A percentile compares a stretch with the other conserved stretches of the same genome.
Conservation (phyloP, 30 jellyfish, hydroid and myxozoan species). For the Euphysa ruthae region DNA sequence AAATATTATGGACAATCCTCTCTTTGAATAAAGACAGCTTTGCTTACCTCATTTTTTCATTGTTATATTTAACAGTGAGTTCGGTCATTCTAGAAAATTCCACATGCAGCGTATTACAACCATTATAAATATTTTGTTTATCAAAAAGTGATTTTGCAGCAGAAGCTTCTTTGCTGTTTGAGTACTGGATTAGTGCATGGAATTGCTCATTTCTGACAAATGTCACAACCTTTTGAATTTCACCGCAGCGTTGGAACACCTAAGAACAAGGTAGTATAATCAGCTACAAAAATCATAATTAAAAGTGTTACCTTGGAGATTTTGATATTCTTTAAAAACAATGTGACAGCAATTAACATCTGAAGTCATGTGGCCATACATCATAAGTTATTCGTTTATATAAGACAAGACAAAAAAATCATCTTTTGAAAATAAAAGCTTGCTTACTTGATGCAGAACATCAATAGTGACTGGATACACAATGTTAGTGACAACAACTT, state of each 20-base stretch:
- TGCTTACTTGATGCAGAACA: conserved; percentile 78
- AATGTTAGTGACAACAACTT: conserved; percentile 56
- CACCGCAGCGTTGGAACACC: conserved; percentile 84
- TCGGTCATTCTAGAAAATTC: conserved; percentile 74
- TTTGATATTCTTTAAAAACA: too few species aligned
- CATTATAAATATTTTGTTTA: conserved; percentile 89
- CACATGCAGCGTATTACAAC: conserved; percentile 90
- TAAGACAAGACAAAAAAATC: not conserved
- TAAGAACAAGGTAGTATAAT: too few species aligned
- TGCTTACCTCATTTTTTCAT: conserved; percentile 85
- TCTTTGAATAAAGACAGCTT: too few species aligned
- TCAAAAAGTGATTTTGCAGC: conserved; percentile 55
- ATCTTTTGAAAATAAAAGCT: not conserved
- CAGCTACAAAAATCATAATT: too few species aligned
- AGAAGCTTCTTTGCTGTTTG: conserved; percentile 32
- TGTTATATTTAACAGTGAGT: conserved; percentile 76
- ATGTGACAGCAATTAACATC: too few species aligned
- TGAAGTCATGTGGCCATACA: too few species aligned
- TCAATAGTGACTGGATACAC: conserved; percentile 90
- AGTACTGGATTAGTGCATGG: conserved; percentile 90
- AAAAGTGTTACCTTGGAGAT: too few species aligned
- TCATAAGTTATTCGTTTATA: not conserved
- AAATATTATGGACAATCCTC: too few species aligned
- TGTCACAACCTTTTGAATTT: conserved; percentile 73
- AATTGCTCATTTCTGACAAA: conserved; percentile 87